Base-by-base conservation (phyloP, 2,888 invertebrate species). In the Cephus sareptanus region DNA sequence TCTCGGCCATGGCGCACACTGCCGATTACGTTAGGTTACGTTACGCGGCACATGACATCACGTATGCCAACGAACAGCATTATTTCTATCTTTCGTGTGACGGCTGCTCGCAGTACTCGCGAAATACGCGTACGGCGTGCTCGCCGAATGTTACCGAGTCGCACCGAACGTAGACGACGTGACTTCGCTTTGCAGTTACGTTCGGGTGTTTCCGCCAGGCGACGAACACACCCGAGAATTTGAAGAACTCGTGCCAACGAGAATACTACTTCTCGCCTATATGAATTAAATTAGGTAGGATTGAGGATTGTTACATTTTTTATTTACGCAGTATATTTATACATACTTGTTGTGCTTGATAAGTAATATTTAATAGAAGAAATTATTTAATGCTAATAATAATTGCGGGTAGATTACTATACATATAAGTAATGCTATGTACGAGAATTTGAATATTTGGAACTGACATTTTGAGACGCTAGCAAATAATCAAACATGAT, bases 71-170 rank as follows among this genome's bases (percentile, higher is more conserved):
- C 76, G 82, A 77, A 81, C 81, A 81, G 79, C 79, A 69, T 74
- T 34, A 74, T 75, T 75, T 71, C 34, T 71, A 31, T 23, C 12
- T 23, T 23, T 56, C 23, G 56, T 56, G 31, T 71, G 71, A 71
- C 71, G 71, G 31, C 71, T 77, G 12, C 35, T 56, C 56, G 56
- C 56, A 23, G 56, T 56, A 80, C 81, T 81, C 81, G 78, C 80
- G 76, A 79, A 79, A 81, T 80, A 79, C 79, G 81, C 37, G 81
- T 77, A 81, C 82, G 79, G 80, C 79, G 35, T 81, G 81, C 76
- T 80, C 71, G 77, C 76, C 82, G 82, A 79, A 76, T 34, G 34
- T 75, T 79, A 70, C 79, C 81, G 82, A 81, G 56, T 35, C 73
- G 33, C 33, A 69, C 75, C 81, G 80, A 79, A 78, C 31, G 68